Percentiles rank a stretch among this genome's conserved stretches.
Evolutionary conservation across 2,113 vertebrate genomes (phyloP).

Genomic region (Trichechus manatus): DNA sequence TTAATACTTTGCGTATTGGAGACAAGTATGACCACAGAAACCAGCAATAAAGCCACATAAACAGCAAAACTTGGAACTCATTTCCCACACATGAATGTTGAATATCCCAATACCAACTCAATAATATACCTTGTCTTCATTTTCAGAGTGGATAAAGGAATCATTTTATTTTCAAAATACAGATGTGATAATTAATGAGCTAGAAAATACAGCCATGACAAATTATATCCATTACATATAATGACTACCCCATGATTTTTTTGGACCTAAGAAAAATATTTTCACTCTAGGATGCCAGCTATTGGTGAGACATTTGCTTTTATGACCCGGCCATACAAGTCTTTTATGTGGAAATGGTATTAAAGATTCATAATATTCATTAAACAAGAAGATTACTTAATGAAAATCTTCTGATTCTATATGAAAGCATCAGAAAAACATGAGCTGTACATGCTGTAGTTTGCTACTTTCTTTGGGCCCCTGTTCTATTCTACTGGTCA

Average conservation of each 20-base stretch:
- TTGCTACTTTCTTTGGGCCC: background rate
- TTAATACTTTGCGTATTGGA: background rate
- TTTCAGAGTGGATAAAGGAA: constrained; percentile 21
- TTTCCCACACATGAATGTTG: background rate
- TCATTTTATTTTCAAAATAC: background rate
- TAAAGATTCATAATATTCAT: background rate
- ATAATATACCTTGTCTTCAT: background rate
- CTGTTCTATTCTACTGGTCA: background rate
- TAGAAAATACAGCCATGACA: background rate
- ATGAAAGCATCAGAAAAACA: background rate
- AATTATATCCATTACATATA: background rate
- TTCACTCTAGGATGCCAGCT: background rate
- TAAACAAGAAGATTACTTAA: background rate
- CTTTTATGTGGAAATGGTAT: background rate
- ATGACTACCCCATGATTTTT: background rate
- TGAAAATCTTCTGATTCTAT: background rate
- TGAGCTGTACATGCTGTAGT: background rate
- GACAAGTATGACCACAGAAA: background rate
- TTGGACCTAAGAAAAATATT: background rate
- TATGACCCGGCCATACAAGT: background rate
- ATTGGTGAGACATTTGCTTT: background rate
- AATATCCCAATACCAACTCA: background rate
- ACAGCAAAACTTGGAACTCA: background rate
- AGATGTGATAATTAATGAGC: background rate
- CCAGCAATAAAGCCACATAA: background rate